These are phyloP conservation scores for Stomorhina lunata DNA, from an alignment of 2,888 invertebrate species.

Conservation along the genomic window DNA sequence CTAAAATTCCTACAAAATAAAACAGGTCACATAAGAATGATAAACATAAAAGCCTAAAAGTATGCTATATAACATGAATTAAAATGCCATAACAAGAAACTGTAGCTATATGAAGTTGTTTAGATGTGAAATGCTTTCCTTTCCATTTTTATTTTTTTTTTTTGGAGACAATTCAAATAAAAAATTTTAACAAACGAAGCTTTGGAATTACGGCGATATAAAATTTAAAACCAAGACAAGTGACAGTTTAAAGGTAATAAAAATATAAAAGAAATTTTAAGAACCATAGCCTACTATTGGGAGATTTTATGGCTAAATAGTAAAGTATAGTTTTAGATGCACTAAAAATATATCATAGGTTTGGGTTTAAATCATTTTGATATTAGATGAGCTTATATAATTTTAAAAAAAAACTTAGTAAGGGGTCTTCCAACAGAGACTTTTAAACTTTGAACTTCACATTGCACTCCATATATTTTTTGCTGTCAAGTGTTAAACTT, in stretches of 20 bases:
- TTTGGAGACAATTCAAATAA: conserved; percentile 21
- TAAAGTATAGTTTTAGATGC: not conserved
- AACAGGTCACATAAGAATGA: conserved; percentile 53
- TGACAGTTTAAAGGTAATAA: not conserved
- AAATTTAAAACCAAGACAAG: not conserved
- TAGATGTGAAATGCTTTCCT: no score
- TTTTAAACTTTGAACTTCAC: no score
- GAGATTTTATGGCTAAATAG: not conserved
- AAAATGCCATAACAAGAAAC: conserved; percentile 50
- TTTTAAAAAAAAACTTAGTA: no score
- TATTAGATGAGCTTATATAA: no score
- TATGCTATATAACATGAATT: conserved; percentile 55
- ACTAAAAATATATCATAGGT: no score
- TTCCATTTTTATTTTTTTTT: no score
- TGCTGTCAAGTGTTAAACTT: no score
- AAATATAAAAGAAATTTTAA: conserved; percentile 29
- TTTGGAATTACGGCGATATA: not conserved
- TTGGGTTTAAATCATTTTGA: no score
- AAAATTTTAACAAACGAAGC: not conserved
- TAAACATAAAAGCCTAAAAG: conserved; percentile 55
- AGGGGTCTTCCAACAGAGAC: no score
- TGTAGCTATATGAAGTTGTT: not conserved
- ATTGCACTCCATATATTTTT: no score
- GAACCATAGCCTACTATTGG: not conserved
- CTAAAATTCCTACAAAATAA: conserved; percentile 7